These are phyloP conservation scores for Drosophila busckii DNA, from an alignment of 1,140 invertebrate genomes.

Conservation along the genomic window DNA sequence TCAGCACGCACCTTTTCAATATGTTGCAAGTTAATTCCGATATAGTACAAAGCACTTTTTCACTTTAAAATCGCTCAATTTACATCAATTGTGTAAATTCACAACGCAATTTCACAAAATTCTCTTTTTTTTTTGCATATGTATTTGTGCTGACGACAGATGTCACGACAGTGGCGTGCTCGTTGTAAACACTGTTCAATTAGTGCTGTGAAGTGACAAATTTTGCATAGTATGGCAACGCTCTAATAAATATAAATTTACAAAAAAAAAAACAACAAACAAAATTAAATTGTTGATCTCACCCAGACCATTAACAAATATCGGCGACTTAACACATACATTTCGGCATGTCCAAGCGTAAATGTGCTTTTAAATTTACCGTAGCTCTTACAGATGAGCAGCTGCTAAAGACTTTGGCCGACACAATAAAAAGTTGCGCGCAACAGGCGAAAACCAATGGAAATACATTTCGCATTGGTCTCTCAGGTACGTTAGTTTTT, in stretches of 20 bases:
- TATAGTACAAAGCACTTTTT: neutral
- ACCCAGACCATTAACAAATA: neutral
- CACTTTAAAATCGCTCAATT: neutral
- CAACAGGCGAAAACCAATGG: constrained; percentile 11
- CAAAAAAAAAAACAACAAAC: neutral
- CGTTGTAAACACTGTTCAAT: constrained; percentile 2
- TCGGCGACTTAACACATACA: constrained; percentile 1
- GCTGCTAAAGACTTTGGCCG: constrained; percentile 17
- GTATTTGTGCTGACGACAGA: constrained; percentile 14
- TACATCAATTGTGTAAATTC: constrained; percentile 5
- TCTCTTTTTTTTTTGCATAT: constrained; percentile 1
- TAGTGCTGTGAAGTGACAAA: neutral
- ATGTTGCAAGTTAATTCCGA: neutral
- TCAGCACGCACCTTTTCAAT: neutral
- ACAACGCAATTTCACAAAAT: constrained; percentile 53
- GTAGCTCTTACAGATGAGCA: constrained; percentile 28
- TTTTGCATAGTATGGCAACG: constrained; percentile 7
- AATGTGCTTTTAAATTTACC: constrained; percentile 22
- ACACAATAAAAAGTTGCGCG: constrained; percentile 26
- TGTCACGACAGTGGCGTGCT: constrained; percentile 4
- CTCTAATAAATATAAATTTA: too few species aligned
- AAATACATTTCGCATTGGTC: constrained; percentile 34
- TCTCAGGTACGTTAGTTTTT: constrained; percentile 42
- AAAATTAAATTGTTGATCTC: neutral
- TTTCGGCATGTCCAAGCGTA: constrained; percentile 20